Conservation (phyloP, 2,113 vertebrate genomes). For the Speoplatyrhinus poulsoni region DNA sequence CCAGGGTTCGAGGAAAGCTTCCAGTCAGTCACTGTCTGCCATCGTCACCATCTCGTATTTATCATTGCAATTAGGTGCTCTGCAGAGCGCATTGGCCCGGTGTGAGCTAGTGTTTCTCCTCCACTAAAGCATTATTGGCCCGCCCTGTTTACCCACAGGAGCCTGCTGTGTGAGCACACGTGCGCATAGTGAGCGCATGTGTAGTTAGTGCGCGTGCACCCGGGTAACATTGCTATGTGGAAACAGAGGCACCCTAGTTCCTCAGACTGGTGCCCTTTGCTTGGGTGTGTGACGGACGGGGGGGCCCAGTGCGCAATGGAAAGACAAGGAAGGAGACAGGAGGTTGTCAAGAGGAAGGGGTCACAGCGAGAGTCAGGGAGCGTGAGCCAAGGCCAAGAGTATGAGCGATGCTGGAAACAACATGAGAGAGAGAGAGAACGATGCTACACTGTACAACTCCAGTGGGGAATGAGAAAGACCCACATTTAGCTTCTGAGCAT, state of each 20-base stretch:
- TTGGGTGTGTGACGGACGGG: slow-evolving; percentile 41
- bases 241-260: no score
- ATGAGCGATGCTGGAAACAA: slow-evolving; percentile 44
- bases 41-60: slow-evolving; percentile 50
- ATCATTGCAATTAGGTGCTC: slow-evolving; percentile 67
- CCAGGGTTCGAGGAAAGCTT: slow-evolving; percentile 32
- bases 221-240: neutral
- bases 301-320: slow-evolving; percentile 27
- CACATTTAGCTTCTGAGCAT: slow-evolving; percentile 53
- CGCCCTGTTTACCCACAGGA: slow-evolving; percentile 39
- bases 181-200: no score
- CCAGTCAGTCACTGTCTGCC: slow-evolving; percentile 17
- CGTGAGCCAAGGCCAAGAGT: slow-evolving; percentile 6
- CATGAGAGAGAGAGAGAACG: neutral
- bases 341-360: neutral
- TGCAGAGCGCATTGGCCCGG: slow-evolving; percentile 52
- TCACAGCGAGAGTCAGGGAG: neutral
- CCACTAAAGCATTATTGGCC: slow-evolving; percentile 27
- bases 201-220: neutral
- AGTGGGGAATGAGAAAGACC: slow-evolving; percentile 15
- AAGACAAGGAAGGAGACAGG: neutral
- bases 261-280: slow-evolving; percentile 34
- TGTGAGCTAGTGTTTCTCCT: slow-evolving; percentile 42
- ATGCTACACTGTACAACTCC: slow-evolving; percentile 12
- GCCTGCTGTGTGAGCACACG: slow-evolving; percentile 25